Conservation (phyloP, 2,888 invertebrate genomes). For the Epinotia ramella region DNA sequence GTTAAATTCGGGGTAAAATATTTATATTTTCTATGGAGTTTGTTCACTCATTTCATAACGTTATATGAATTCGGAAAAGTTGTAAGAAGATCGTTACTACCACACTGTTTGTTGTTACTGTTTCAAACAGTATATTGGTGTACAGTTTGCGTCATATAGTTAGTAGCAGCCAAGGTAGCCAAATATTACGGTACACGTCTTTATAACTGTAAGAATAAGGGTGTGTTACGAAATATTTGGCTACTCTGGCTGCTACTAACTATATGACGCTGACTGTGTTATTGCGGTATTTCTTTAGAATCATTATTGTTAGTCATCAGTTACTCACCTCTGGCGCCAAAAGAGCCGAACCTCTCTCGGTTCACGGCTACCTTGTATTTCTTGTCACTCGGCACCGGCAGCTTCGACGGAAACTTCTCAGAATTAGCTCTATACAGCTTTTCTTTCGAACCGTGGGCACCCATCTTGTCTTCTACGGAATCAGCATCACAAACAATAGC, state of each 20-base stretch:
- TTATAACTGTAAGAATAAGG: too few species aligned
- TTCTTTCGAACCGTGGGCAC: slow-evolving; percentile 91
- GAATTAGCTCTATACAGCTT: slow-evolving; percentile 88
- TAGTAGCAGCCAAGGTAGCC: too few species aligned
- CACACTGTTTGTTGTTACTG: too few species aligned
- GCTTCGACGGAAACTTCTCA: slow-evolving; percentile 85
- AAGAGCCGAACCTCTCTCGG: slow-evolving; percentile 89
- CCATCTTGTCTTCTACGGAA: slow-evolving; percentile 81
- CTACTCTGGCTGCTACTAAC: too few species aligned
- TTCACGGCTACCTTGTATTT: slow-evolving; percentile 86
- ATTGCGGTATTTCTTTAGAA: not conserved
- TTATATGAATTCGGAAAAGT: not conserved
- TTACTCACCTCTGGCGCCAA: slow-evolving; percentile 87
- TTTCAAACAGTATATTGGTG: too few species aligned
- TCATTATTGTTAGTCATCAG: slow-evolving; percentile 1
- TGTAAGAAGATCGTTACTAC: not conserved
- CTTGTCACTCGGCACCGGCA: slow-evolving; percentile 84
- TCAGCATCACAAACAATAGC: slow-evolving; percentile 33
- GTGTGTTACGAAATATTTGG: too few species aligned
- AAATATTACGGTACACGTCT: too few species aligned
- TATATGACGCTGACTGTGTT: not conserved
- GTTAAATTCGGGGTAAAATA: too few species aligned
- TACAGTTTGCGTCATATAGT: too few species aligned
- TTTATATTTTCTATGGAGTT: too few species aligned
- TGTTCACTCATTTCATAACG: too few species aligned